Conservation (phyloP, 1,140 invertebrate species). For the Alviniconcha marisindica region DNA sequence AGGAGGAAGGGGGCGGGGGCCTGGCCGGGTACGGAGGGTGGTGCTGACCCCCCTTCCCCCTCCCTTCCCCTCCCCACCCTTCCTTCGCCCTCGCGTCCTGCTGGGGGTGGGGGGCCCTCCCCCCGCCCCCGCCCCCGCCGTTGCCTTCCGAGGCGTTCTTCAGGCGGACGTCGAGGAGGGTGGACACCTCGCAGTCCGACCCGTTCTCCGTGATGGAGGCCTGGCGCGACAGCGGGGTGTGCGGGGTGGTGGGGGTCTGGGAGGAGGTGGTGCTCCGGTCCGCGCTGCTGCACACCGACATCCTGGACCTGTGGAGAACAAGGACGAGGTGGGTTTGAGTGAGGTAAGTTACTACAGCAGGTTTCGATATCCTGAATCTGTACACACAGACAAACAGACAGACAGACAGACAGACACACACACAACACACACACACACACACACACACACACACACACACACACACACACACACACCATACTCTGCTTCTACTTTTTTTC, state of each 20-base stretch:
- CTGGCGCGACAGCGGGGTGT: conserved; percentile 30
- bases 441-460: too few species aligned
- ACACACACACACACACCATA: too few species aligned
- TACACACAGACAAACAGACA: too few species aligned
- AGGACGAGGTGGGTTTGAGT: too few species aligned
- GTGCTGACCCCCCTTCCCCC: not conserved
- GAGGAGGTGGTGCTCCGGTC: conserved; percentile 6
- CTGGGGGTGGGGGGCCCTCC: not conserved
- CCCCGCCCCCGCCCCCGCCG: not conserved
- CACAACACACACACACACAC: too few species aligned
- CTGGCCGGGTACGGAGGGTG: not conserved
- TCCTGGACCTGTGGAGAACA: conserved; percentile 1
- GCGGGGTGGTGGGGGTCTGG: conserved; percentile 25
- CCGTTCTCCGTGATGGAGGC: conserved; percentile 27
- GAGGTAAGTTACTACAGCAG: too few species aligned
- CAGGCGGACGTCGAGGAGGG: conserved; percentile 4
- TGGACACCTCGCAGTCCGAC: conserved; percentile 44
- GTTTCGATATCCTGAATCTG: too few species aligned
- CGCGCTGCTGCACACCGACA: conserved; percentile 37
- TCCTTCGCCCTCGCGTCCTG: not conserved
- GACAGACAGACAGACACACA: too few species aligned
- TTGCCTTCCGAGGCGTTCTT: not conserved
- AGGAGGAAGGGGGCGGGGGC: not conserved
- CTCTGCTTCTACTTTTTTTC: too few species aligned
- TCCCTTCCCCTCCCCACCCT: not conserved